Conservation (phyloP, 23 tunicate genomes). For the Halocynthia roretzi region DNA sequence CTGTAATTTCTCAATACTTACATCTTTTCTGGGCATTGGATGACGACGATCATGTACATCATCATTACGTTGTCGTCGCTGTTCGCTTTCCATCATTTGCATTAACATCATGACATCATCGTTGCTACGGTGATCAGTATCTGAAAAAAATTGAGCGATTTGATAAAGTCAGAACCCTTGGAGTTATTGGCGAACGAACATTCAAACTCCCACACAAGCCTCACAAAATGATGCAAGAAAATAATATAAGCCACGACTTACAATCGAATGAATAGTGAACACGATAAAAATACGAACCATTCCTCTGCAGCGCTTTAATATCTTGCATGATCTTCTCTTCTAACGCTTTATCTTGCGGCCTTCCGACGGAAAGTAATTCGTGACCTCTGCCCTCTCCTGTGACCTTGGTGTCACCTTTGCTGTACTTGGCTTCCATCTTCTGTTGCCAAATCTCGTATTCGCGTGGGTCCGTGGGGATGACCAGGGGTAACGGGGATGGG, state of each 20-base stretch:
- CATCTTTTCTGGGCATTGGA: no score
- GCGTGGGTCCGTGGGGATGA: constrained; percentile 47
- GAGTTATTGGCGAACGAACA: not conserved
- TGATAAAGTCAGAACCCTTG: not conserved
- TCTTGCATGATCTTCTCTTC: not conserved
- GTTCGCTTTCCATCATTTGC: constrained; percentile 17
- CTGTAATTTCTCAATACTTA: no score
- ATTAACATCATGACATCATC: constrained; percentile 20
- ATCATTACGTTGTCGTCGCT: not conserved
- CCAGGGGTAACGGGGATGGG: constrained; percentile 50
- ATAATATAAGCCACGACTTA: not conserved
- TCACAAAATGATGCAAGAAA: not conserved
- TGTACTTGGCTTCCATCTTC: constrained; percentile 54
- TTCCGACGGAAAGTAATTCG: not conserved
- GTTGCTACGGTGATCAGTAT: constrained; percentile 1
- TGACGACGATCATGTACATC: no score
- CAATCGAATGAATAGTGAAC: no score
- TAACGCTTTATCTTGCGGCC: not conserved
- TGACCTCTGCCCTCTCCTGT: constrained; percentile 12
- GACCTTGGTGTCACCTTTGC: constrained; percentile 4
- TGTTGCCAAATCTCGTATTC: constrained; percentile 63
- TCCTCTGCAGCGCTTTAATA: constrained; percentile 4
- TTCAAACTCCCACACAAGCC: not conserved
- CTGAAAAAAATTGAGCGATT: not conserved
- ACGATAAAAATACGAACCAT: not conserved